These are phyloP conservation scores for Dromas ardeola DNA, from an alignment of 2,113 vertebrate species.

Conservation along the genomic window DNA sequence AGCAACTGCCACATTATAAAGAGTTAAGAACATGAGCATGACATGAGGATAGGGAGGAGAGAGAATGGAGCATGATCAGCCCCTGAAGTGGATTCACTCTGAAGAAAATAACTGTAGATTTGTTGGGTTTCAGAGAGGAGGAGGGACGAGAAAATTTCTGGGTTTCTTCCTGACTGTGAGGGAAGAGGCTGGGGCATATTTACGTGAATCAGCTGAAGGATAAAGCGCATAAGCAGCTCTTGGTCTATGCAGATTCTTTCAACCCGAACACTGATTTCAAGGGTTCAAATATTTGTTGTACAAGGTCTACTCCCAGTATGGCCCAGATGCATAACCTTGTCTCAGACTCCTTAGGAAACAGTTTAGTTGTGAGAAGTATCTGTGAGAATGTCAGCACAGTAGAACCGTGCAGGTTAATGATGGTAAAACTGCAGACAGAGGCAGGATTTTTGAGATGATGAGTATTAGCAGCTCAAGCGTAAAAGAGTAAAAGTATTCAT, in stretches of 20 bases:
- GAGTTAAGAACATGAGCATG: neutral
- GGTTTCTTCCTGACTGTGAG: neutral
- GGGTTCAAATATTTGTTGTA: neutral
- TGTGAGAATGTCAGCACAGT: neutral
- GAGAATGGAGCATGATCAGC: neutral
- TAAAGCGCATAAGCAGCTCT: neutral
- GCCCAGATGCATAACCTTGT: fast-evolving
- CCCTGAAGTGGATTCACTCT: neutral
- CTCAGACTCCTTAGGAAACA: neutral
- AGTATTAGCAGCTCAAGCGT: neutral
- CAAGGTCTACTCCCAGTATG: neutral
- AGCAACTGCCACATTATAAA: neutral
- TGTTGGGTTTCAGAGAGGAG: neutral
- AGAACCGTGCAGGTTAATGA: neutral
- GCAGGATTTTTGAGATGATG: neutral
- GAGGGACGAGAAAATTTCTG: neutral
- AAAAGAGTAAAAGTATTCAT: neutral
- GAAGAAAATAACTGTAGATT: neutral
- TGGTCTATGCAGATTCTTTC: neutral
- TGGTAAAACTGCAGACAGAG: neutral
- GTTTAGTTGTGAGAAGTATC: neutral
- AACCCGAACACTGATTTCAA: neutral
- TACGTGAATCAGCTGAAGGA: neutral
- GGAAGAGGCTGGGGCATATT: neutral
- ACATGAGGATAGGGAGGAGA: neutral